Base-by-base conservation (phyloP, 2,888 invertebrate species). In the Noctua janthina region DNA sequence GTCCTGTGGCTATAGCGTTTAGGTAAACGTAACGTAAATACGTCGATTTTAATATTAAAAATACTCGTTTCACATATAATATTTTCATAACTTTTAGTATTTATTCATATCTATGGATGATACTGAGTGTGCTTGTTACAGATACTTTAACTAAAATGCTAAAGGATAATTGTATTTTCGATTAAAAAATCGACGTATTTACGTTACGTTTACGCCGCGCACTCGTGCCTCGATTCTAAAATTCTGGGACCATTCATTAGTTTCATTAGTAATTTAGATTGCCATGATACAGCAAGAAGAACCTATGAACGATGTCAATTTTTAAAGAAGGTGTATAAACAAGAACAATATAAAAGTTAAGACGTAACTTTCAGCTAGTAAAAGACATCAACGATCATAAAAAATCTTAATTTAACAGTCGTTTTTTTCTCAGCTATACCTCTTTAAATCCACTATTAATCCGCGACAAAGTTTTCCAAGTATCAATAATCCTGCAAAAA, bases 401-500 rank as follows among this genome's bases (percentile, higher is more conserved):
- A 2, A 6, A 2, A 20, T 0, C 5, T 51, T 8, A 39, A 43
- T 35, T 17, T 15, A 10, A 17, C 23, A 23, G 0, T 15, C 1
- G 3, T 1, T 17, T 17, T 23, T 17, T 69, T 79, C 66, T 46
- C 11, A 62, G 1, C n/a, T 54, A 29, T 54, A 13, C 13, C 23
- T 54, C 15, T 23, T 54, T 62, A n/a, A 74, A 64, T 54, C 23
- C 35, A 6, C 74, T 29, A 70, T 62, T 64, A 29, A 59, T 64
- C n/a, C 17, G 20, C 29, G 64, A 66, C 23, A 66, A 66, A 74
- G n/a, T 17, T 76, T 75, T 62, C 75, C 69, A 66, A 83, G 79
- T 79, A 86, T 74, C 79, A 88, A 85, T 85, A 82, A 82, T 59
- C 54, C n/a, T 43, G 75, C 76, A 84, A 85, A 89, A 87, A 78